Evolutionary conservation across 2,888 invertebrate genomes (phyloP).

Genomic region (Agonopterix heracliana): DNA sequence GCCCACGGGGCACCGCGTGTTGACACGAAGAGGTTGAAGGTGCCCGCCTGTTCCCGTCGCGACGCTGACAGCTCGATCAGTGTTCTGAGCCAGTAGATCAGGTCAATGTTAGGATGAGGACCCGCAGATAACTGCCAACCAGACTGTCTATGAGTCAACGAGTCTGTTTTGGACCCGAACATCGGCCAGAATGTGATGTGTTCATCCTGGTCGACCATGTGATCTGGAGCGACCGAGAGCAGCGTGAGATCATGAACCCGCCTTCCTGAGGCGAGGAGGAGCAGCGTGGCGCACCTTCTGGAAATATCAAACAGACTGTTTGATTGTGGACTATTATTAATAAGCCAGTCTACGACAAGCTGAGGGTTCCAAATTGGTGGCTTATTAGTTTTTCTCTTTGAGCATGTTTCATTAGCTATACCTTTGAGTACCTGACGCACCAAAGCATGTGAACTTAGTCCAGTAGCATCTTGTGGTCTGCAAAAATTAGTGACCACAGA

Average conservation of each 20-base stretch:
- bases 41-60: not conserved
- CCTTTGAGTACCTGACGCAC: not conserved
- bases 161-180: not conserved
- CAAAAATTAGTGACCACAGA: not conserved
- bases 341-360: not conserved
- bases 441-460: not conserved
- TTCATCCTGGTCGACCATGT: too few relatives aligned
- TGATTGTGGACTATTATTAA: not conserved
- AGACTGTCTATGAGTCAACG: not conserved
- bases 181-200: not conserved
- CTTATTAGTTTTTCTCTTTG: not conserved
- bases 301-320: not conserved
- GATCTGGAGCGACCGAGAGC: not conserved
- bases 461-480: not conserved
- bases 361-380: not conserved
- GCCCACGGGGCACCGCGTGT: not conserved
- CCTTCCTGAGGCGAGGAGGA: not conserved
- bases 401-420: not conserved
- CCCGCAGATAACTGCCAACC: not conserved
- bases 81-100: not conserved
- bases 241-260: not conserved
- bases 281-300: not conserved
- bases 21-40: not conserved
- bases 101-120: not conserved
- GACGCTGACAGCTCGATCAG: not conserved